phyloP scores from a whole-genome alignment of 1,140 invertebrate species.

The Aphelenchoides avenae region DNA sequence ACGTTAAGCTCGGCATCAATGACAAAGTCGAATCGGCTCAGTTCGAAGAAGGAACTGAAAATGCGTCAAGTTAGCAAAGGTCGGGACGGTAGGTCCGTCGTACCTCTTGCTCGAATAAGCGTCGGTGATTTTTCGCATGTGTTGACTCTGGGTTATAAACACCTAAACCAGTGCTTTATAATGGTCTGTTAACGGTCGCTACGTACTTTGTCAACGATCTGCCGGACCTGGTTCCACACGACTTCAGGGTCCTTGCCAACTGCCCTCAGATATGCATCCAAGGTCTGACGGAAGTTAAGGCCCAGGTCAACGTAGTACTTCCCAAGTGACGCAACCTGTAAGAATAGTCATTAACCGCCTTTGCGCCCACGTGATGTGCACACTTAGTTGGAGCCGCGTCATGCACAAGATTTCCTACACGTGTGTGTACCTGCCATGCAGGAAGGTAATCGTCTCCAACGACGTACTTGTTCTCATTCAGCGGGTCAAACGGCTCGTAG shows the following conservation, averaged over 20 bases:
- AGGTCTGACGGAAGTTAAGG: slow-evolving; percentile 4
- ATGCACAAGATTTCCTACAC: too few relatives aligned
- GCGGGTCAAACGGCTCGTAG: slow-evolving; percentile 83
- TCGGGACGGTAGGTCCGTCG: background rate
- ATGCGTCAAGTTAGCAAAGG: slow-evolving; percentile 18
- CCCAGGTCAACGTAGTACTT: background rate
- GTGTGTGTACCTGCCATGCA: slow-evolving; percentile 76
- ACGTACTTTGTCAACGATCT: too few relatives aligned
- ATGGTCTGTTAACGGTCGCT: too few relatives aligned
- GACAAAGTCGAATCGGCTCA: slow-evolving; percentile 87
- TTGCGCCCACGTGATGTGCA: too few relatives aligned
- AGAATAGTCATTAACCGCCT: background rate
- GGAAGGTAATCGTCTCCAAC: slow-evolving; percentile 89
- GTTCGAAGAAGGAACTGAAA: slow-evolving; percentile 79
- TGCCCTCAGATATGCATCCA: background rate
- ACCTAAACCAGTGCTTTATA: too few relatives aligned
- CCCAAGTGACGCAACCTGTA: background rate
- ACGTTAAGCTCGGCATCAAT: slow-evolving; percentile 81
- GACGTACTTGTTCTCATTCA: slow-evolving; percentile 80
- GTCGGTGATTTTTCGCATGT: too few relatives aligned
- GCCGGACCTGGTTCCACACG: too few relatives aligned
- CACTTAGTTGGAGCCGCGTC: too few relatives aligned
- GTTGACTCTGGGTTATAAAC: too few relatives aligned
- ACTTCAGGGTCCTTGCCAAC: too few relatives aligned
- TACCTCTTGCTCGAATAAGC: background rate